Evolutionary conservation across 2,113 vertebrate genomes (phyloP).

Genomic region (Malurus melanocephalus): DNA sequence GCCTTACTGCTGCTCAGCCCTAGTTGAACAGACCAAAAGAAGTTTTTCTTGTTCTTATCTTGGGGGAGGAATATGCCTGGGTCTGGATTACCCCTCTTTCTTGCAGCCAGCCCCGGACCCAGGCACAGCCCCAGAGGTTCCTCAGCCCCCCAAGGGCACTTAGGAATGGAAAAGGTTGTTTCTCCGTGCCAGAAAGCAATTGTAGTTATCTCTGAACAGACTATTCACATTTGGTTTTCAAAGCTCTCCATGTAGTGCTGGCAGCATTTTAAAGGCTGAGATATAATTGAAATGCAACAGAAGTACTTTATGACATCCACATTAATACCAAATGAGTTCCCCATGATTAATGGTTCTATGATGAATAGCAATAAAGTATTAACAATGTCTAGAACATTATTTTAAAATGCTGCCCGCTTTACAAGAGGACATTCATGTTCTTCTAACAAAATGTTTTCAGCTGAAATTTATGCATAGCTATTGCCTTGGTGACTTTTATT

Average conservation of each 20-base stretch:
- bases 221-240: constrained; percentile 23
- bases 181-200: not conserved
- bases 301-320: constrained; percentile 57
- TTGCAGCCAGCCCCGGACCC: not conserved
- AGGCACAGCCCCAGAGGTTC: accelerated
- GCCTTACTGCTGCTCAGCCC: not conserved
- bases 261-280: constrained; percentile 50
- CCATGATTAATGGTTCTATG: constrained; percentile 59
- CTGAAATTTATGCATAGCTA: constrained; percentile 44
- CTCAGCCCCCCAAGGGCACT: not conserved
- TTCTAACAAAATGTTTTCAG: constrained; percentile 47
- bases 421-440: constrained; percentile 24
- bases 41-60: not conserved
- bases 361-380: constrained; percentile 64
- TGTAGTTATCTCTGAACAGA: constrained; percentile 17
- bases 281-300: constrained; percentile 61
- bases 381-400: constrained; percentile 55
- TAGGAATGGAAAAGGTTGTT: not conserved
- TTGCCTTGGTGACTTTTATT: constrained; percentile 55
- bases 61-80: not conserved
- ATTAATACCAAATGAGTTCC: constrained; percentile 64
- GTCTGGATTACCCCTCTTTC: not conserved
- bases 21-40: not conserved
- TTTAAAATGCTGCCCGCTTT: constrained; percentile 52
- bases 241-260: constrained; percentile 26